Evolutionary conservation across 1,140 invertebrate species (phyloP).

Genomic region (Glossosoma conforme): DNA sequence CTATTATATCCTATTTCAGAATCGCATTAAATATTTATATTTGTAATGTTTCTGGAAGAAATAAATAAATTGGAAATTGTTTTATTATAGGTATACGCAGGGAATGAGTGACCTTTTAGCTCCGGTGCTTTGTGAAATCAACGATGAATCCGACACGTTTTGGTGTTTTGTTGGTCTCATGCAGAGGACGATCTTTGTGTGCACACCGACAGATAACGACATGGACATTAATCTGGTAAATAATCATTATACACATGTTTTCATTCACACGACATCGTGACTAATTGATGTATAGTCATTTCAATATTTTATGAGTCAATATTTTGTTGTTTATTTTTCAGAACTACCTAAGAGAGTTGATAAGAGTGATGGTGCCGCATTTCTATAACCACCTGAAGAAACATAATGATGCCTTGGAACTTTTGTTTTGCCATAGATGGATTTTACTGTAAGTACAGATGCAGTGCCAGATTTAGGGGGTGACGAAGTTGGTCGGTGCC

Average conservation of each 20-base stretch:
- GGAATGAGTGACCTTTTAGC: slow-evolving; percentile 91
- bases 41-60: too few species aligned
- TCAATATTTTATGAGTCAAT: slow-evolving; percentile 3
- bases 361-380: slow-evolving; percentile 79
- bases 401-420: slow-evolving; percentile 78
- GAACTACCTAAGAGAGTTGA: slow-evolving; percentile 80
- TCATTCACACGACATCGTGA: background rate
- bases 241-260: slow-evolving; percentile 10
- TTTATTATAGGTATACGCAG: slow-evolving; percentile 62
- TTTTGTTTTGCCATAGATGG: slow-evolving; percentile 91
- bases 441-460: slow-evolving; percentile 79
- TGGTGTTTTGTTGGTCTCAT: slow-evolving; percentile 94
- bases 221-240: slow-evolving; percentile 87
- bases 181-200: slow-evolving; percentile 86
- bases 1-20: too few species aligned
- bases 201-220: slow-evolving; percentile 86
- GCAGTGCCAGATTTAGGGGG: too few species aligned
- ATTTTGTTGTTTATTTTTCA: slow-evolving; percentile 34
- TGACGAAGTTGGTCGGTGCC: too few species aligned
- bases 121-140: slow-evolving; percentile 79
- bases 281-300: background rate
- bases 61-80: too few species aligned
- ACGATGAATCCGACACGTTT: slow-evolving; percentile 85
- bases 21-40: too few species aligned
- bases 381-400: slow-evolving; percentile 82